Evolutionary conservation across 2,113 vertebrate genomes (phyloP), one percentile per base, ranked within the genome.

Genomic region (Panthera tigris): DNA sequence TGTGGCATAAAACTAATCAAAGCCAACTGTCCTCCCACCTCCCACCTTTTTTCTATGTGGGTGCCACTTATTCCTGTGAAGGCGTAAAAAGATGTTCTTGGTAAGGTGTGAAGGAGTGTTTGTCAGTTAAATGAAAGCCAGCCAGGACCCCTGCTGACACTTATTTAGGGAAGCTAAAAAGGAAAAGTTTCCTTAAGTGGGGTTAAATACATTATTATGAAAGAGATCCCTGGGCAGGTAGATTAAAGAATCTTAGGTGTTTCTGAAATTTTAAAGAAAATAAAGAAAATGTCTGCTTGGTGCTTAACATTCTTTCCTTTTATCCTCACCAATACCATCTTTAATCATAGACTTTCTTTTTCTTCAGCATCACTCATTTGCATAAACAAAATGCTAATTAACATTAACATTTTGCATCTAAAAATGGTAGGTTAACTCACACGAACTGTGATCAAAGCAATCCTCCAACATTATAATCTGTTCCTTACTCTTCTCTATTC

Each of bases 231-330:
- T 31, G 15, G 3, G 19, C 16, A 95, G 23, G 1, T 52, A 55
- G 5, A 41, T 74, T 50, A 25, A 84, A 81, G 41, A 63, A 73
- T n/a, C n/a, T 92, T 79, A 73, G 14, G 66, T 66, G 31, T 81
- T 88, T 86, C 50, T 95, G 29, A 69, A 93, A 80, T 65, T 85
- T 89, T 78, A 76, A 83, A 73, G n/a, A 61, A 78, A 25, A 85
- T 33, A 79, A 8, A 65, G n/a, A 94, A 88, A 69, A 83, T 69
- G 36, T 71, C 48, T 88, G 31, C 13, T 71, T 71, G 33, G 12
- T 74, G 89, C 9, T 88, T 89, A 81, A 68, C 14, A 41, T 41
- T 68, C 45, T 92, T 92, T 74, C 45, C 3, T 93, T 95, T 85
- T 66, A 81, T 76, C 21, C 39, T 80, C 48, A 65, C 21, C 76